These are phyloP conservation scores for Acleris cristana DNA, from an alignment of 2,888 invertebrate species.

Conservation along the genomic window DNA sequence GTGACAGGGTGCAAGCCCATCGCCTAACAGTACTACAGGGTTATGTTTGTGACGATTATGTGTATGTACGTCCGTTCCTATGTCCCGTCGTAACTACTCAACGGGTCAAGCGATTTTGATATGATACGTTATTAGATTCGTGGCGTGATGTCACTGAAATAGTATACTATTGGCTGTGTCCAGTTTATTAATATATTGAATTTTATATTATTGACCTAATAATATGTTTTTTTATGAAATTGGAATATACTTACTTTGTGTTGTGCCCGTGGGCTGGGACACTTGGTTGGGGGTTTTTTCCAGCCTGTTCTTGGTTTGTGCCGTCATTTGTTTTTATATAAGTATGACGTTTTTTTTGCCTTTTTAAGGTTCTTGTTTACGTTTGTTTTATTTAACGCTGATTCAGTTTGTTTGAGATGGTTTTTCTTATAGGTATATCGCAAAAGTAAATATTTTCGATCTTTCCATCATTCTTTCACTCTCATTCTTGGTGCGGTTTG, in stretches of 20 bases:
- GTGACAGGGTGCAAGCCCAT: too few relatives aligned
- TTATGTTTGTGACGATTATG: too few relatives aligned
- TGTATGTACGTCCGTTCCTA: too few relatives aligned
- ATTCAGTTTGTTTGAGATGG: neutral
- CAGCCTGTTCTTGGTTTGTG: neutral
- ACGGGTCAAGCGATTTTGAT: too few relatives aligned
- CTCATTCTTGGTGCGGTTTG: neutral
- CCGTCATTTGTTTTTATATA: conserved; percentile 10
- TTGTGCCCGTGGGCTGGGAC: neutral
- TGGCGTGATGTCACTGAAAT: too few relatives aligned
- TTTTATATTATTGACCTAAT: neutral
- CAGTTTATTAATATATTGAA: neutral
- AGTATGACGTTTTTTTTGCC: neutral
- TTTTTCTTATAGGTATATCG: conserved; percentile 5
- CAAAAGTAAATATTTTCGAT: neutral
- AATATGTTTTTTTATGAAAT: neutral
- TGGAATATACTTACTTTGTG: conserved; percentile 31
- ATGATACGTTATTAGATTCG: too few relatives aligned
- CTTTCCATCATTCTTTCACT: neutral
- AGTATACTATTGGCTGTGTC: neutral
- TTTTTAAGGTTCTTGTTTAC: conserved; percentile 9
- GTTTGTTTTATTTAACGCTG: neutral
- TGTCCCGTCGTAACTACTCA: too few relatives aligned
- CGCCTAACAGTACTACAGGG: too few relatives aligned
- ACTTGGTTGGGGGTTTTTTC: neutral